phyloP scores from a whole-genome alignment of 2,797 vertebrate genomes.

The Hyperoplus lanceolatus region DNA sequence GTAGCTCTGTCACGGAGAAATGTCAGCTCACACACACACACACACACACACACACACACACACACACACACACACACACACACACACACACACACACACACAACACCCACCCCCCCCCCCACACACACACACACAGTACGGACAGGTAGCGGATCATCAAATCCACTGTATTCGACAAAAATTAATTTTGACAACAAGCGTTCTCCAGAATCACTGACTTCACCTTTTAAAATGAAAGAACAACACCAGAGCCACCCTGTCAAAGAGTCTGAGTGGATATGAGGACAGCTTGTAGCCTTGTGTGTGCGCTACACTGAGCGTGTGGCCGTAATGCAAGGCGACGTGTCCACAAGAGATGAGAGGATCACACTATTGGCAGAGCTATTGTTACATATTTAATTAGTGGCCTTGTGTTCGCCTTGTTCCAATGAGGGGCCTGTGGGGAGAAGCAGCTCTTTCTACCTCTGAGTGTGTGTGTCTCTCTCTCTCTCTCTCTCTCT shows the following conservation, averaged over 20 bases:
- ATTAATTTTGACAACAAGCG: too few species aligned
- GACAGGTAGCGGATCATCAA: too few species aligned
- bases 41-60: too few species aligned
- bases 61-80: too few species aligned
- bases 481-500: slow-evolving; percentile 7
- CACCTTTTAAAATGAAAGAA: slow-evolving; percentile 43
- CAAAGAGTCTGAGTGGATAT: slow-evolving; percentile 31
- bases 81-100: too few species aligned
- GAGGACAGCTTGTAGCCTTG: slow-evolving; percentile 29
- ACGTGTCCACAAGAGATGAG: slow-evolving; percentile 39
- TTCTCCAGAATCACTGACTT: too few species aligned
- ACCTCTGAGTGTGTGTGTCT: slow-evolving; percentile 39
- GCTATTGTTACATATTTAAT: slow-evolving; percentile 77
- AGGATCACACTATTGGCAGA: slow-evolving; percentile 58
- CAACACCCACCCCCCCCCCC: too few species aligned
- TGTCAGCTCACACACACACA: neutral
- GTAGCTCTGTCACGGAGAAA: slow-evolving; percentile 12
- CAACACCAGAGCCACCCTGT: slow-evolving; percentile 1
- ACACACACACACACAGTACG: too few species aligned
- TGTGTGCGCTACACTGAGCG: slow-evolving; percentile 43
- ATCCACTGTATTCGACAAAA: too few species aligned
- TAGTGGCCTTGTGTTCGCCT: slow-evolving; percentile 62
- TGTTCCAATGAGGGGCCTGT: slow-evolving; percentile 48
- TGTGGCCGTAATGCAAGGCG: slow-evolving; percentile 34
- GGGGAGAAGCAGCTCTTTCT: slow-evolving; percentile 39